Base-by-base conservation (phyloP, 2,113 vertebrate genomes). In the Austrofundulus limnaeus region DNA sequence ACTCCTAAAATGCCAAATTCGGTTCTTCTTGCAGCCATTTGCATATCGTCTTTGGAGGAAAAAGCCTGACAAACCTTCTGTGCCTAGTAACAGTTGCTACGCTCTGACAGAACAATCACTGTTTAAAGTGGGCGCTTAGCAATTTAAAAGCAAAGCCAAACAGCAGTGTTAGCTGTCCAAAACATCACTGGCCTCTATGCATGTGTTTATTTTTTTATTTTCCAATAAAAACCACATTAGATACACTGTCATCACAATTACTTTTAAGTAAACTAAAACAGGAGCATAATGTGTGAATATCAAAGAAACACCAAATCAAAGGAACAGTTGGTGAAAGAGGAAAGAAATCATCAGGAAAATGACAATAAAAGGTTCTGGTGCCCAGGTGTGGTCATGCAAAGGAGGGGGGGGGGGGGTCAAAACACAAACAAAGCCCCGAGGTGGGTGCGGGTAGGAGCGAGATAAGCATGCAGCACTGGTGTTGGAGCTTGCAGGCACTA, bases 391-490 rank as follows among this genome's bases (percentile, higher is more conserved):
- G 60, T 74, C 86, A 88, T 81, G 84, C 83, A 80, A 24, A 38
- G 45, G 39, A 47, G 31, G 62, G 4, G 23, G 11, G 4, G 31
- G 38, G 38, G 23, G 21, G 37, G 60, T 37, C 54, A 70, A 39
- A 24, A 10, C 31, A 37, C 46, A 11, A 72, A 59, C 5, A 70
- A 81, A 71, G 66, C 67, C 63, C 69, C 49, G 43, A 65, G 69
- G 70, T 41, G 20, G 59, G 59, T 41, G 53, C 37, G 41, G 60
- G 41, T 47, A 51, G 56, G 28, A 41, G 61, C 28, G 37, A 62
- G 58, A 70, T 37, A 78, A 84, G 74, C 85, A 90, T 87, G 85
- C 85, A 56, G 80, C 68, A 71, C 76, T 85, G 62, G 43, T 76
- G 81, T 78, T 70, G 77, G 74, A 75, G 73, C 87, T 81, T 87